Evolutionary conservation across 1,140 invertebrate species (phyloP), one percentile per base, ranked within the genome.

Genomic region (Magallana ariakensis): DNA sequence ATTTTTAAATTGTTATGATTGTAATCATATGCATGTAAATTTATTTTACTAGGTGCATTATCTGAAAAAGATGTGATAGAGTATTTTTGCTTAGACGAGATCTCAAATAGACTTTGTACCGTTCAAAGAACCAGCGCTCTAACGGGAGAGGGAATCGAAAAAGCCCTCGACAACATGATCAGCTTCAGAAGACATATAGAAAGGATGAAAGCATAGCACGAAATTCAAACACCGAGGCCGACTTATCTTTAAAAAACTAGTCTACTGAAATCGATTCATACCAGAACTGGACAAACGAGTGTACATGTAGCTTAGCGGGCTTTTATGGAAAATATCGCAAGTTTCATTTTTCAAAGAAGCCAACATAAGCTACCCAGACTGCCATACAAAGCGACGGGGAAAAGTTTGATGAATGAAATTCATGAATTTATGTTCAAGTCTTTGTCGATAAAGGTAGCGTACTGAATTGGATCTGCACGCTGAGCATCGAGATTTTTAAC

Each of bases 61-160:
- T 88, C 57, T 13, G 84, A 88, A 55, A 84, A 80, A 9, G 89
- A 92, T 56, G 80, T 93, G 46, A 83, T 89, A 15, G 89, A 91
- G 11, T 56, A 81, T 66, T 83, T 93, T n/a, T 56, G 85, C 56
- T 82, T 93, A 13, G 85, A 89, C n/a, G 66, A 91, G 10, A 70
- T 91, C 8, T 56, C 86, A 8, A 70, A 86, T 16, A 58, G 85
- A 15, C 80, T 92, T 62, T 93, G 92, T 92, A 87, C 89, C 11
- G 85, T 93, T 8, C 92, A 93, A 60, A 87, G 83, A 16, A 87
- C 91, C 1, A 89, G 90, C 81, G 93, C 93, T 16, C 83, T 85
- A 9, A 88, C 82, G 33, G 93, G 92, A 9, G 90, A 90, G 9
- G 93, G 93, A 26, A 58, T 93, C 16, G 88, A 91, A 33, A 92